Percentiles rank a stretch among this genome's conserved stretches.
Conservation (phyloP, 2,797 vertebrate species). For the Trachops cirrhosus region DNA sequence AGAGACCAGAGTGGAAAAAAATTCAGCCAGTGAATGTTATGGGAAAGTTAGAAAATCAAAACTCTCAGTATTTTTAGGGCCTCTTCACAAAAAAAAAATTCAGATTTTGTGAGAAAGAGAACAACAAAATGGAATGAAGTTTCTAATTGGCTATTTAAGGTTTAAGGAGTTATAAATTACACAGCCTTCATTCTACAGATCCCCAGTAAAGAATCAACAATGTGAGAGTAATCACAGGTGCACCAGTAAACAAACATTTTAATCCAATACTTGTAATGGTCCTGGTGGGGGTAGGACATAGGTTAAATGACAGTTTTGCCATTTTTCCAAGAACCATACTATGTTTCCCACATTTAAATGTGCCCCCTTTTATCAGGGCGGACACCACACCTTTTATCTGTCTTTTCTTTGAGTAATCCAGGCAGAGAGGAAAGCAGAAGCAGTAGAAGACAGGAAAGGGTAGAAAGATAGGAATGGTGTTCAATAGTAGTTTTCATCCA, state of each 20-base stretch:
- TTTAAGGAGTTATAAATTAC: neutral
- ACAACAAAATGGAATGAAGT: neutral
- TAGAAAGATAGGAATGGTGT: neutral
- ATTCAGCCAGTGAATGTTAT: neutral
- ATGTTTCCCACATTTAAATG: neutral
- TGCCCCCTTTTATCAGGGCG: neutral
- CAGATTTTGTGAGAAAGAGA: neutral
- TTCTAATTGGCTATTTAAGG: constrained; percentile 9
- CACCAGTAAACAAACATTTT: neutral
- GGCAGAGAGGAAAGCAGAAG: neutral
- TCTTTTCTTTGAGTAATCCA: neutral
- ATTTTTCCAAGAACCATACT: neutral
- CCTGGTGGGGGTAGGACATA: fast-evolving
- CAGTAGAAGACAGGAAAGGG: neutral
- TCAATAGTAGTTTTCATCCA: neutral
- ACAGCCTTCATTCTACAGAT: neutral
- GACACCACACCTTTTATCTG: neutral
- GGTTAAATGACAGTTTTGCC: neutral
- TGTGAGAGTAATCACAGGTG: neutral
- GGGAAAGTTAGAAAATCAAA: constrained; percentile 32
- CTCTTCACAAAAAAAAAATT: neutral
- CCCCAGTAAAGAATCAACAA: neutral
- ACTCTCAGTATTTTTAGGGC: neutral
- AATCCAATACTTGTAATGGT: neutral
- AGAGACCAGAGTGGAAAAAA: constrained; percentile 1